Conservation (phyloP, 1,140 invertebrate species). For the Cephus cinctus region DNA sequence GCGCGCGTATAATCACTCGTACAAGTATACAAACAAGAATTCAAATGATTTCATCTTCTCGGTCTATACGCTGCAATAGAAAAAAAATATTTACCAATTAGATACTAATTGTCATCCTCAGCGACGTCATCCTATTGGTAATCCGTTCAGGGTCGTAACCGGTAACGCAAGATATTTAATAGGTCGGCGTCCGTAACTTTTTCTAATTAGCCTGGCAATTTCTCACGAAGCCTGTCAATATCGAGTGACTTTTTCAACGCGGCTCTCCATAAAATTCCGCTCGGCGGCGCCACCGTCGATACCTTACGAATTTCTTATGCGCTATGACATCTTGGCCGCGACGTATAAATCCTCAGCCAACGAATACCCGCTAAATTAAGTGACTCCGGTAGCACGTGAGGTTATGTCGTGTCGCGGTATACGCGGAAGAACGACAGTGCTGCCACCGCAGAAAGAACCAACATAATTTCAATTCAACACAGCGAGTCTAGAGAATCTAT, state of each 20-base stretch:
- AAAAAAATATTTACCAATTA: neutral
- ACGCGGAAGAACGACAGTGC: too few species aligned
- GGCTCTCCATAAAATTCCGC: neutral
- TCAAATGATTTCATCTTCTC: neutral
- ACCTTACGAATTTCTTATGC: slow-evolving; percentile 2
- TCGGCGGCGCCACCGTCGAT: neutral
- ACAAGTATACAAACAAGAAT: neutral
- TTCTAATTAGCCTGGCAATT: slow-evolving; percentile 13
- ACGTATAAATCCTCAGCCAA: slow-evolving; percentile 13
- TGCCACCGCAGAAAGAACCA: too few species aligned
- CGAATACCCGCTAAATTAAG: slow-evolving; percentile 19
- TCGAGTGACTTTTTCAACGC: neutral
- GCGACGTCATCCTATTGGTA: neutral
- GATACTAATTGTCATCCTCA: neutral
- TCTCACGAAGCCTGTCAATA: slow-evolving; percentile 9
- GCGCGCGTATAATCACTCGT: too few species aligned
- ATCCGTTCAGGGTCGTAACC: slow-evolving; percentile 1
- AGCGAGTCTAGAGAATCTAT: slow-evolving; percentile 20
- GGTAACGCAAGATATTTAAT: too few species aligned
- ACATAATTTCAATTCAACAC: slow-evolving; percentile 6
- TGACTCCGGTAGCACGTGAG: slow-evolving; percentile 15
- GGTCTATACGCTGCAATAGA: neutral
- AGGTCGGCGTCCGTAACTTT: neutral
- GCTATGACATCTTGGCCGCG: slow-evolving; percentile 10
- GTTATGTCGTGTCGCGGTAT: too few species aligned